Conservation (phyloP, 2,797 vertebrate species). For the Molossus alvarezi region DNA sequence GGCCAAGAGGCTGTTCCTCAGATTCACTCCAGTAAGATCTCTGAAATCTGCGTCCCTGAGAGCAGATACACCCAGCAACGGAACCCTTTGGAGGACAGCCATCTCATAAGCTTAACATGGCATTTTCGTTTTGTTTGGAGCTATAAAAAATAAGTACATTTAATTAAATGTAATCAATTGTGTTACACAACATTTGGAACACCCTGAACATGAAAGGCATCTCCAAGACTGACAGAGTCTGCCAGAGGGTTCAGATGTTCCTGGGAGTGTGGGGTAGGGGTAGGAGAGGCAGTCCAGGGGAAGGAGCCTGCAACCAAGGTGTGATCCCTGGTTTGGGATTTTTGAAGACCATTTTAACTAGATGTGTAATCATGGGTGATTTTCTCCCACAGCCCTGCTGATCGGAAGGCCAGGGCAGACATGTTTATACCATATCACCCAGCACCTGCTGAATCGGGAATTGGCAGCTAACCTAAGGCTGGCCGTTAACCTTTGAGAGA, state of each 20-base stretch:
- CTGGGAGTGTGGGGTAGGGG: not conserved
- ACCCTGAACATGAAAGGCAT: conserved; percentile 71
- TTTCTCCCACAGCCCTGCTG: conserved; percentile 26
- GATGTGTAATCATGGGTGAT: not conserved
- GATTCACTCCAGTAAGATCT: conserved; percentile 83
- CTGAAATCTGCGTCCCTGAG: conserved; percentile 82
- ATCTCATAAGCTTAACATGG: conserved; percentile 83
- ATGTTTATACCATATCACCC: not conserved
- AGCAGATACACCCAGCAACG: conserved; percentile 70
- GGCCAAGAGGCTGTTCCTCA: conserved; percentile 83
- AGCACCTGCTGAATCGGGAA: conserved; percentile 16
- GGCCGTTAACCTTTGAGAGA: not conserved
- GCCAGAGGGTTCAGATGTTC: conserved; percentile 47
- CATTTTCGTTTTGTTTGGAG: conserved; percentile 84
- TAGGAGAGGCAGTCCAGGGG: not conserved
- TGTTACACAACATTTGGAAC: conserved; percentile 85
- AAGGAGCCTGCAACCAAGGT: not conserved
- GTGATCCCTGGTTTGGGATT: not conserved
- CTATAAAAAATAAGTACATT: conserved; percentile 88
- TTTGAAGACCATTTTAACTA: conserved; percentile 35
- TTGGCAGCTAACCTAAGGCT: not conserved
- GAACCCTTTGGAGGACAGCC: conserved; percentile 85
- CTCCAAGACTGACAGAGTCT: conserved; percentile 73
- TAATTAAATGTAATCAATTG: conserved; percentile 90
- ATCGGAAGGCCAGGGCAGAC: not conserved